A percentile compares a stretch with the other conserved stretches of the same genome.
Evolutionary conservation across 2,888 invertebrate species (phyloP).

Genomic region (Hyposoter dolosus): DNA sequence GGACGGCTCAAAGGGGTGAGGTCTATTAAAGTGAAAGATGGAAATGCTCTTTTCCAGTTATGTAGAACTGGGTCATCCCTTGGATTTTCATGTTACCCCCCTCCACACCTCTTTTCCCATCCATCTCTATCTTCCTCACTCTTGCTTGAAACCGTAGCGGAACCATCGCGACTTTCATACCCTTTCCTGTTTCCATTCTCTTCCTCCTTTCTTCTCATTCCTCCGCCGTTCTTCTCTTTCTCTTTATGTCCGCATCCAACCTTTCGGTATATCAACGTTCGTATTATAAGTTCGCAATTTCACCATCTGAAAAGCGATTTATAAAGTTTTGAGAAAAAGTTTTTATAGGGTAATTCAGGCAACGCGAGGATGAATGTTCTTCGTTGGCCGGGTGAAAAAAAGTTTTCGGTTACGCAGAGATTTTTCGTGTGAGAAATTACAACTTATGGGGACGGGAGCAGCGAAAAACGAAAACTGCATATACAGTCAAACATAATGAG

Average conservation of each 20-base stretch:
- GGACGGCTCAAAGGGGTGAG: neutral
- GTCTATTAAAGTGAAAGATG: constrained; percentile 68
- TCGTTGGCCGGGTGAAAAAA: constrained; percentile 61
- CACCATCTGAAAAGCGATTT: constrained; percentile 69
- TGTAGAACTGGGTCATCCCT: constrained; percentile 69
- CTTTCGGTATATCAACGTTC: constrained; percentile 51
- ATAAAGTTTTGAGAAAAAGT: constrained; percentile 68
- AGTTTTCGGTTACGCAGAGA: constrained; percentile 67
- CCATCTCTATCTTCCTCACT: constrained; percentile 31
- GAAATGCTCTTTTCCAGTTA: constrained; percentile 64
- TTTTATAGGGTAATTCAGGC: constrained; percentile 68
- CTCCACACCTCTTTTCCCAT: constrained; percentile 24
- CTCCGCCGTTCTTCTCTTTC: constrained; percentile 19
- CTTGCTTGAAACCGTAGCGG: constrained; percentile 46
- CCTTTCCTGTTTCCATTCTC: constrained; percentile 42
- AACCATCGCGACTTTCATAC: constrained; percentile 45
- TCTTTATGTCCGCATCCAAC: constrained; percentile 29
- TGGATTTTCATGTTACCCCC: constrained; percentile 64
- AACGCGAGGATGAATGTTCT: constrained; percentile 70
- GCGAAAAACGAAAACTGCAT: neutral
- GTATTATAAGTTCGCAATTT: constrained; percentile 69
- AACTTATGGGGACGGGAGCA: constrained; percentile 39
- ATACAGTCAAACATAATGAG: neutral
- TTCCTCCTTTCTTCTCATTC: neutral
- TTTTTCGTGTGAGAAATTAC: constrained; percentile 60